Evolutionary conservation across 2,888 invertebrate genomes (phyloP), one percentile per base, ranked within the genome.

Genomic region (Hyles lineata): DNA sequence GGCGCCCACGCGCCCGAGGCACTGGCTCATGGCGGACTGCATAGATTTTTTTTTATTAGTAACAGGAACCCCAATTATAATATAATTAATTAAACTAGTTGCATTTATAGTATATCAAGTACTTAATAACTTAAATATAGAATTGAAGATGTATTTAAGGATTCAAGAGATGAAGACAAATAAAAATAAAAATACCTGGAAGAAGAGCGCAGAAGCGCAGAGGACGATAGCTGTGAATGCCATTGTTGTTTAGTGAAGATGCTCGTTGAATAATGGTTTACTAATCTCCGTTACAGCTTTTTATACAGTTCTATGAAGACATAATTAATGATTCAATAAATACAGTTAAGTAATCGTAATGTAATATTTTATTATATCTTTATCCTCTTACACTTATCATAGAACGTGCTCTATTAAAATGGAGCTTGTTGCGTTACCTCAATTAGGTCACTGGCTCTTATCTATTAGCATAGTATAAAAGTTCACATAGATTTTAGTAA

Each of bases 201-300:
- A 71, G 7, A 81, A 60, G 15, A 81, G 67, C 17, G 76, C 77
- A 11, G 77, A 78, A 63, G 74, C 72, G 70, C 81, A 80, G 29
- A 76, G 3, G 17, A 77, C 43, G 15, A 80, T 32, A 70, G n/a
- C 52, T 19, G 76, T 79, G 23, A 52, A 71, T 69, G 75, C 60
- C 80, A 80, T 80, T 70, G n/a, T 74, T 25, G 21, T 70, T 8
- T 15, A 19, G 2, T 59, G 70, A 69, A 2, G 23, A 62, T 32
- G 4, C 7, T 19, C n/a, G 9, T 19, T 62, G 32, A 62, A 62
- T 62, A 32, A 62, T n/a, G 19, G 8, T 19, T 29, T 29, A 8
- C 17, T 32, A 43, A 43, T 43, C 15, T 43, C 43, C 2, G 11
- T 43, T 2, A 11, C 43, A 15, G 43, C 43, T 43, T 9, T 43